Evolutionary conservation across 2,113 vertebrate genomes (phyloP).

Genomic region (Delphinapterus leucas): DNA sequence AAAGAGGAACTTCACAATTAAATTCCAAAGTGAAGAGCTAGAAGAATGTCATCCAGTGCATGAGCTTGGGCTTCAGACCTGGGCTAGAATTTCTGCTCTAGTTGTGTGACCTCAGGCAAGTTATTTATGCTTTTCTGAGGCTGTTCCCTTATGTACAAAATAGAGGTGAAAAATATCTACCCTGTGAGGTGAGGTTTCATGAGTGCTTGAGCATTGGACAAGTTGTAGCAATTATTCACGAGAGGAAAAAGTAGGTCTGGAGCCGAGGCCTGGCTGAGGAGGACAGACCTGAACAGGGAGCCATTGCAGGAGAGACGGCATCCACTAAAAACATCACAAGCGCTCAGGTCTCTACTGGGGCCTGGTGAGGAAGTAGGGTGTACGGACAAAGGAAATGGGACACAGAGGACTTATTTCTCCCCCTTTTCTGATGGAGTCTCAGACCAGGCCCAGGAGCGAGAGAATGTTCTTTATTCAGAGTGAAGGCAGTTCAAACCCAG

Average conservation of each 20-base stretch:
- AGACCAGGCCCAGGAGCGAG: background rate
- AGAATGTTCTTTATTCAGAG: background rate
- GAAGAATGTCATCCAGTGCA: background rate
- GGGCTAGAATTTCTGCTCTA: background rate
- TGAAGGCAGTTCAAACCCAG: background rate
- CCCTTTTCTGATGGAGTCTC: background rate
- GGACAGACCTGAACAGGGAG: background rate
- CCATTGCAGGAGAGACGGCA: accelerated
- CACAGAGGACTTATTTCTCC: background rate
- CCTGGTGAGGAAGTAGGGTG: background rate
- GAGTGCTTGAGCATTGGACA: background rate
- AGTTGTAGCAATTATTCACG: background rate
- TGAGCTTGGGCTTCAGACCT: background rate
- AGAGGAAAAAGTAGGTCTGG: background rate
- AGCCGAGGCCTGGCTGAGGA: background rate
- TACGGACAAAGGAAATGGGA: background rate
- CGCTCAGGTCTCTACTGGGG: background rate
- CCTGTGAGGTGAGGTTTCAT: background rate
- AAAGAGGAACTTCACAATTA: background rate
- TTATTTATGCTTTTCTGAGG: background rate
- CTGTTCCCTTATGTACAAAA: background rate
- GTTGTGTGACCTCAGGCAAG: background rate
- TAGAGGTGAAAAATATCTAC: background rate
- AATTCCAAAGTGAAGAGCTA: background rate
- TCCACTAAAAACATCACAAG: background rate